These are phyloP conservation scores for Gnathonemus longibarbis DNA, from an alignment of 2,113 vertebrate genomes.

Conservation along the genomic window DNA sequence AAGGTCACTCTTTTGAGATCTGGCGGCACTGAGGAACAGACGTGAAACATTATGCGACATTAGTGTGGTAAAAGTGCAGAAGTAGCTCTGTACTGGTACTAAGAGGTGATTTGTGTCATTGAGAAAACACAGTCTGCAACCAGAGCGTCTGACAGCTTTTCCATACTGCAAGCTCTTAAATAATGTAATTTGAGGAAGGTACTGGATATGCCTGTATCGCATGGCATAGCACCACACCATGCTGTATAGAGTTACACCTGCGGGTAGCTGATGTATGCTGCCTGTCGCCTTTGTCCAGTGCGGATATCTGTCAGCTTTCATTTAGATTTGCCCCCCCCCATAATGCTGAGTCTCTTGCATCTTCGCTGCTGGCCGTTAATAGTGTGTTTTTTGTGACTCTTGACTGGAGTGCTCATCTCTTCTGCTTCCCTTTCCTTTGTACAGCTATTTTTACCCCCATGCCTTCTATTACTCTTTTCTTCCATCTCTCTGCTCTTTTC, in stretches of 20 bases:
- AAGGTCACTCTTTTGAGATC: conserved; percentile 15
- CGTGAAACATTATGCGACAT: not conserved
- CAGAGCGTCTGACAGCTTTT: not conserved
- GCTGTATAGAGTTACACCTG: not conserved
- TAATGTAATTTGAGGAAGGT: not conserved
- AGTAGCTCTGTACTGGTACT: not conserved
- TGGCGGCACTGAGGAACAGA: not conserved
- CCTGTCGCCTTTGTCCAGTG: not conserved
- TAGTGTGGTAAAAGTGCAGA: not conserved
- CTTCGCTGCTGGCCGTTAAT: not conserved
- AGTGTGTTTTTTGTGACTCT: not conserved
- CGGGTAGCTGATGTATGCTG: not conserved
- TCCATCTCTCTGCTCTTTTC: not conserved
- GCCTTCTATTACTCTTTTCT: not conserved
- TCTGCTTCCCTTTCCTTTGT: not conserved
- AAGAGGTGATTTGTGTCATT: not conserved
- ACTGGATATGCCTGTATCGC: not conserved
- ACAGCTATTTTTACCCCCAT: not conserved
- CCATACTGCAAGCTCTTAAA: not conserved
- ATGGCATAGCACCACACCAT: not conserved
- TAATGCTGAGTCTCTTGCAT: not conserved
- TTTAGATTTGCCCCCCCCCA: not conserved
- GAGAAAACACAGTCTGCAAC: not conserved
- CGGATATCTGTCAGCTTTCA: not conserved
- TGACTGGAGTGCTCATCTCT: not conserved